Evolutionary conservation across 2,797 vertebrate genomes (phyloP), one percentile per base, ranked within the genome.

Genomic region (Pterois miles): DNA sequence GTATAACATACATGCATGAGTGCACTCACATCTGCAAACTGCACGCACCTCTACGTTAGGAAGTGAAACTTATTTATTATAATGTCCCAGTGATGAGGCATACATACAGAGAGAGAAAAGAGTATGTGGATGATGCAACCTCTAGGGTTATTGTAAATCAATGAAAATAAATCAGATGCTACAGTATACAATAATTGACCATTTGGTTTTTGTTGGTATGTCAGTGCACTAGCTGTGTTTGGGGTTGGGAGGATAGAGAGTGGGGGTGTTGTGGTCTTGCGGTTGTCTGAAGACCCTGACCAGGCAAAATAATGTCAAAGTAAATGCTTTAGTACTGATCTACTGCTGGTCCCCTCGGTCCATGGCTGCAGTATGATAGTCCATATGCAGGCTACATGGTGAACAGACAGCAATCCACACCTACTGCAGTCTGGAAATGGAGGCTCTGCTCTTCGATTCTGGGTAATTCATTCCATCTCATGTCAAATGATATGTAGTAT

Each of bases 291-390:
- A 81, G 71, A 69, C 70, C 68, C 50, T 72, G 52, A 76, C 75
- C 36, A 13, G 63, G 76, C 43, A 77, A 86, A 89, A 82, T 65
- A 84, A 88, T 43, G 53, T 76, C 68, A 72, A 74, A 74, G 78
- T 90, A 88, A 90, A 88, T 63, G 63, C 63, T 85, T 83, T 78
- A 90, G 75, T 86, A 89, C 86, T 59, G 86, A 90, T 87, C 74
- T 74, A 69, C 74, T 82, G 74, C 63, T 74, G 29, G 62, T 76
- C 25, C 34, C 58, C 46, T 70, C 53, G 8, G 80, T 74, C 62
- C 78, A 67, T 69, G 80, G 78, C 73, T 69, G 71, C 80, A 54
- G 62, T 63, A 14, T 50, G 34, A 76, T 58, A 54, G 76, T 71
- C 76, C 13, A 29, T 68, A 65, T 69, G 78, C 78, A 81, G 75